Conservation (phyloP, 2,888 invertebrate species). For the Drosophila meridiana region DNA sequence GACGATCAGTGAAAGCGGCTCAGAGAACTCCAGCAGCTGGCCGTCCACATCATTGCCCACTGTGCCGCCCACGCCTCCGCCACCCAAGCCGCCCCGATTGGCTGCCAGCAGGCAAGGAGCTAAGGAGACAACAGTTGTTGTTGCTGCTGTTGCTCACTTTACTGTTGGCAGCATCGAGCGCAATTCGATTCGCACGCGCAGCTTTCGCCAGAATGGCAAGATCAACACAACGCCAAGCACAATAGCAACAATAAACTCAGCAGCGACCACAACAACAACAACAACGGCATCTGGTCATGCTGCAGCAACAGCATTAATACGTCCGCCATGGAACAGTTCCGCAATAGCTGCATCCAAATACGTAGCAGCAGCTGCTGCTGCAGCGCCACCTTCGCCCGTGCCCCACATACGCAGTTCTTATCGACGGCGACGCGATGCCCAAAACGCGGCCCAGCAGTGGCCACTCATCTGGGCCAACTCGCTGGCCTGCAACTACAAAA, state of each 20-base stretch:
- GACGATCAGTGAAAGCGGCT: constrained; percentile 85
- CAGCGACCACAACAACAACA: constrained; percentile 7
- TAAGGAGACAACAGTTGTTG: constrained; percentile 33
- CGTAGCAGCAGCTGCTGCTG: constrained; percentile 51
- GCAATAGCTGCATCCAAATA: constrained; percentile 71
- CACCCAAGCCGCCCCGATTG: constrained; percentile 65
- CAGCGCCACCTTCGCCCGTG: constrained; percentile 59
- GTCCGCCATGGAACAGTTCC: constrained; percentile 82
- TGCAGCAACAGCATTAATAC: constrained; percentile 36
- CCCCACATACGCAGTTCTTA: constrained; percentile 77
- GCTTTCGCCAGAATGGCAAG: constrained; percentile 69
- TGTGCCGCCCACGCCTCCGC: constrained; percentile 30
- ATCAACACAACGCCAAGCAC: constrained; percentile 12
- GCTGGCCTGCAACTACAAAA: constrained; percentile 80
- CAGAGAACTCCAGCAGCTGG: constrained; percentile 82
- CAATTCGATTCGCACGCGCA: constrained; percentile 66
- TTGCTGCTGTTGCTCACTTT: not conserved
- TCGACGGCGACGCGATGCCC: constrained; percentile 81
- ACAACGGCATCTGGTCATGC: not conserved
- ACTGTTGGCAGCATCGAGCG: constrained; percentile 63
- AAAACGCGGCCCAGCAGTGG: constrained; percentile 79
- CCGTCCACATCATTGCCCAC: constrained; percentile 42
- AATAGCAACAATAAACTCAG: constrained; percentile 7
- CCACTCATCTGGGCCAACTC: constrained; percentile 83
- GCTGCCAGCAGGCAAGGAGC: constrained; percentile 55